phyloP scores from a whole-genome alignment of 2,113 vertebrate species.

The Phasianus colchicus region DNA sequence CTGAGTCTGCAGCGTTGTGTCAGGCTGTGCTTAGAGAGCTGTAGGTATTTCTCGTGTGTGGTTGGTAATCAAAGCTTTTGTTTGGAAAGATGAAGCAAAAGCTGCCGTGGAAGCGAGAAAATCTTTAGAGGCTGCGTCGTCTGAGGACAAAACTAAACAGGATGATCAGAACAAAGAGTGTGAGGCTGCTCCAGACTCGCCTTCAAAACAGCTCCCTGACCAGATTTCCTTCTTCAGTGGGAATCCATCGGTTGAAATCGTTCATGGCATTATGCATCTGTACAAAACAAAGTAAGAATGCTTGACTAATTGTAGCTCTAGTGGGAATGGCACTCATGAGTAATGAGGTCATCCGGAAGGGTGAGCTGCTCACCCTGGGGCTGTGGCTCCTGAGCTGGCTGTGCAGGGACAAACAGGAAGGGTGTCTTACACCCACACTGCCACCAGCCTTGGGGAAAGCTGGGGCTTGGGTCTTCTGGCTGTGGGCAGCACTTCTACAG shows the following conservation, averaged over 20 bases:
- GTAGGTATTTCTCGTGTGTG: rapidly evolving
- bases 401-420: conserved; percentile 31
- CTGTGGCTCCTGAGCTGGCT: background rate
- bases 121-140: conserved; percentile 56
- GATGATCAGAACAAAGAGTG: conserved; percentile 66
- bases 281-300: conserved; percentile 97
- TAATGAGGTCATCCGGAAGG: background rate
- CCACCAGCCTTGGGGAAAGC: rapidly evolving
- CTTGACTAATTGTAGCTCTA: background rate
- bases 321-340: background rate
- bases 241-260: conserved; percentile 95
- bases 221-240: conserved; percentile 99
- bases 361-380: background rate
- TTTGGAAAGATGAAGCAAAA: conserved; percentile 72
- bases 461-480: background rate
- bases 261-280: conserved; percentile 98
- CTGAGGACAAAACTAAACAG: conserved; percentile 57
- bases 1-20: rapidly evolving
- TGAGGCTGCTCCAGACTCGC: conserved; percentile 82
- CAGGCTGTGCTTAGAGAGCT: background rate
- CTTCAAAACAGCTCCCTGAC: conserved; percentile 95
- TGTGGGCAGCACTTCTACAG: rapidly evolving
- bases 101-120: conserved; percentile 59
- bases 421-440: background rate
- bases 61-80: conserved; percentile 42